Base-by-base conservation (phyloP, 2,888 invertebrate genomes). In the Gastracanthus pulcherrimus region DNA sequence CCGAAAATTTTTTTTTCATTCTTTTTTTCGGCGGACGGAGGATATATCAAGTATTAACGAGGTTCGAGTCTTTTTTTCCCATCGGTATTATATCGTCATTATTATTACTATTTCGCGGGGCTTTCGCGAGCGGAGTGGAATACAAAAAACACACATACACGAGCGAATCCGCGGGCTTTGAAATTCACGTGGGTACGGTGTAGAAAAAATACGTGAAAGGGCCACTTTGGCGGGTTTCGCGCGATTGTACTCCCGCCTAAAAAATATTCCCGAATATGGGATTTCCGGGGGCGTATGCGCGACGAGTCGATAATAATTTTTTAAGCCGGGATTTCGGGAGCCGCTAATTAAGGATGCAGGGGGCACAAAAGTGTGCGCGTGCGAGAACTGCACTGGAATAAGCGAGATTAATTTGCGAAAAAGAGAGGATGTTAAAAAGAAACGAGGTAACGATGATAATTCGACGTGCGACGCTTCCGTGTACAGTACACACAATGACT, bases 21-120 rank as follows among this genome's bases (percentile, higher is more conserved):
- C 60, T 7, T 34, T 34, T 60, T 16, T 31, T n/a, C 9, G 7
- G 3, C 16, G 36, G 13, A 16, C 5, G 5, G n/a, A 4, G n/a
- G 4, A 3, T 11, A 67, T 66, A 58, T 34, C 69, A 13, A 34
- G 67, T 19, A 77, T 69, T 74, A 76, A 55, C 77, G 64, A 81
- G 81, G 26, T 55, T 60, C 74, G 41, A 36, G 69, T 36, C 16
- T 38, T 41, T 69, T 60, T n/a, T 79, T 72, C 62, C 36, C 72
- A 72, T 72, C 41, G 60, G 45, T 2, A 36, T 23, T 3, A 41
- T 41, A n/a, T 7, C 13, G 34, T 11, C 13, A 23, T 36, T 31
- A 58, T 64, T 41, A 75, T 75, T 36, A 74, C 31, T 45, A 74
- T 69, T 74, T 23, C 31, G n/a, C n/a, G n/a, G n/a, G 4, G 11